Evolutionary conservation across 2,113 vertebrate genomes (phyloP).

Genomic region (Tachycineta bicolor): DNA sequence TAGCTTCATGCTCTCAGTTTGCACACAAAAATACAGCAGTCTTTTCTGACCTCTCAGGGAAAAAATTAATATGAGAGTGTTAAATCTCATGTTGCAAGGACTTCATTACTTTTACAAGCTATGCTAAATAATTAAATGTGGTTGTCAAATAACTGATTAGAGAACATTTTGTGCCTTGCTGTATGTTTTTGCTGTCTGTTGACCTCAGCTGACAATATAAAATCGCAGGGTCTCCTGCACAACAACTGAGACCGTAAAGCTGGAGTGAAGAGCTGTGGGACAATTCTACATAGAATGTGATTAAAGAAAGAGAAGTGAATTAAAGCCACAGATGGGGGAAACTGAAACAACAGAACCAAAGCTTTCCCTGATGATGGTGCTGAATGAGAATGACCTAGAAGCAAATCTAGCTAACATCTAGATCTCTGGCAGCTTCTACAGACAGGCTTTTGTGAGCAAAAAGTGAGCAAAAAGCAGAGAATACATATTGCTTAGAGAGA

Average conservation of each 20-base stretch:
- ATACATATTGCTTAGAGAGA: neutral
- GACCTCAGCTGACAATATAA: neutral
- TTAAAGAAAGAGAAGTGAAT: neutral
- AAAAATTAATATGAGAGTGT: conserved; percentile 9
- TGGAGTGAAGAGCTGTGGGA: neutral
- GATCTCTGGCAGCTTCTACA: neutral
- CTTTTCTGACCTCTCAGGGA: neutral
- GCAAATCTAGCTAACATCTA: neutral
- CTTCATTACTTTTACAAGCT: conserved; percentile 34
- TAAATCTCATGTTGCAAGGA: conserved; percentile 18
- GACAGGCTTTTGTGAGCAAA: neutral
- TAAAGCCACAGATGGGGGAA: neutral
- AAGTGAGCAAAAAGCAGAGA: neutral
- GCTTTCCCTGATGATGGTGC: neutral
- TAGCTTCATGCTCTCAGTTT: neutral
- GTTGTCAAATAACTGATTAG: conserved; percentile 38
- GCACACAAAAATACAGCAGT: neutral
- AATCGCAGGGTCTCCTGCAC: neutral
- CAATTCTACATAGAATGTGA: neutral
- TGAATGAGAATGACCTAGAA: conserved; percentile 6
- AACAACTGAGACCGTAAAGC: neutral
- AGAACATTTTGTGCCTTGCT: neutral
- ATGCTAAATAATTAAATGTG: conserved; percentile 37
- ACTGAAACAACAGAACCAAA: neutral
- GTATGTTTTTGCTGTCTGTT: neutral